Evolutionary conservation across 2,113 vertebrate genomes (phyloP), one percentile per base, ranked within the genome.

Genomic region (Chionodraco myersi): DNA sequence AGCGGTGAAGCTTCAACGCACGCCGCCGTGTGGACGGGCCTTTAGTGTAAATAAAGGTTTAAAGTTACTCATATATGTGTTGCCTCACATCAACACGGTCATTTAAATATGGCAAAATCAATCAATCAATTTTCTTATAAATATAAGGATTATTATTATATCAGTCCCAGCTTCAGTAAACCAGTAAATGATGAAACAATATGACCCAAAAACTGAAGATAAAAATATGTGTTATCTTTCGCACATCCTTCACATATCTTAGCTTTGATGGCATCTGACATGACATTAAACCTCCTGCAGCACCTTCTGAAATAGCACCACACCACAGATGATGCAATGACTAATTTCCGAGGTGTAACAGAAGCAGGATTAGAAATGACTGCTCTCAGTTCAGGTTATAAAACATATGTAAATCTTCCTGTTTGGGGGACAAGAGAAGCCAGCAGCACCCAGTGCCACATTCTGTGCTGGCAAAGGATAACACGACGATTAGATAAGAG

Each of bases 401-500:
- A 49, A 2, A 62, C 41, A 49, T 10, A 65, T 75, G 6, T 15
- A 9, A 72, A 48, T 26, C 5, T 36, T 57, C 15, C 7, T 68
- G 52, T 68, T 82, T 34, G 53, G 36, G 36, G 15, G 13, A 30
- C 23, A 53, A 77, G 53, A 76, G 51, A 44, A 6, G n/a, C 15
- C 23, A 73, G 70, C 23, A 13, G 48, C 45, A 66, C 62, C 30
- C 60, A 62, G 36, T 23, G 54, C 53, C 58, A 75, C 54, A 72
- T 49, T 18, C 68, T 59, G 80, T 16, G 53, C 65, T 80, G 71
- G 66, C 60, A 14, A 54, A 65, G 58, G 78, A 82, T 88, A 57
- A 88, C 86, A 88, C 45, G 54, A 67, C 59, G 23, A 59, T 78
- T 75, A 83, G 65, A 84, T 78, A 72, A 86, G 72, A 86, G 71